These are phyloP conservation scores for Drosophila burlai DNA, from an alignment of 1,140 invertebrate genomes.

Conservation along the genomic window DNA sequence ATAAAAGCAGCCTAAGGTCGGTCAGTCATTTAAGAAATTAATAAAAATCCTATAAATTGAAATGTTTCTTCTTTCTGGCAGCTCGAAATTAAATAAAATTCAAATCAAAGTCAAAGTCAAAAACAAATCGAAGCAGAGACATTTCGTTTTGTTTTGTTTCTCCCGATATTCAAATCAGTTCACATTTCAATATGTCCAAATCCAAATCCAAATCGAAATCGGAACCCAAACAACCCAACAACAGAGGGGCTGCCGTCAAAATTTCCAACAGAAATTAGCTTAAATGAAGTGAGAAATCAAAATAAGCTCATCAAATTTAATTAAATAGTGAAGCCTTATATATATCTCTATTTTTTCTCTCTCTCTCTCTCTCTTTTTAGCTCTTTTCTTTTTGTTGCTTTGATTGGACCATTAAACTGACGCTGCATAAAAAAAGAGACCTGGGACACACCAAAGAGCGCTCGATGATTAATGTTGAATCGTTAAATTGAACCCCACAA, in stretches of 20 bases:
- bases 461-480: conserved; percentile 35
- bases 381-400: conserved; percentile 25
- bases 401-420: conserved; percentile 68
- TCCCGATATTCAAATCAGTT: conserved; percentile 38
- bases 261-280: conserved; percentile 71
- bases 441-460: background rate
- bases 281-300: conserved; percentile 82
- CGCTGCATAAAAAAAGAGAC: conserved; percentile 58
- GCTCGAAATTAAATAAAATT: conserved; percentile 39
- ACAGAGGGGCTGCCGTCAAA: conserved; percentile 37
- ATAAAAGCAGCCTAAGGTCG: conserved; percentile 48
- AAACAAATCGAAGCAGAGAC: conserved; percentile 23
- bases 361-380: background rate
- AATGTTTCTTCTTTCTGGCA: conserved; percentile 26
- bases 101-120: conserved; percentile 20
- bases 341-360: conserved; percentile 1
- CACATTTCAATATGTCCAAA: conserved; percentile 50
- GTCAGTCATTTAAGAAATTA: conserved; percentile 72
- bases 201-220: conserved; percentile 48
- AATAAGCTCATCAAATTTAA: conserved; percentile 80
- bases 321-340: conserved; percentile 69
- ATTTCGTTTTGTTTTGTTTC: conserved; percentile 13
- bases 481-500: conserved; percentile 29
- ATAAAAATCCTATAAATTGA: conserved; percentile 75
- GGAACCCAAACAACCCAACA: conserved; percentile 12